Evolutionary conservation across 2,888 invertebrate species (phyloP).

Genomic region (Pollenia griseotomentosa): DNA sequence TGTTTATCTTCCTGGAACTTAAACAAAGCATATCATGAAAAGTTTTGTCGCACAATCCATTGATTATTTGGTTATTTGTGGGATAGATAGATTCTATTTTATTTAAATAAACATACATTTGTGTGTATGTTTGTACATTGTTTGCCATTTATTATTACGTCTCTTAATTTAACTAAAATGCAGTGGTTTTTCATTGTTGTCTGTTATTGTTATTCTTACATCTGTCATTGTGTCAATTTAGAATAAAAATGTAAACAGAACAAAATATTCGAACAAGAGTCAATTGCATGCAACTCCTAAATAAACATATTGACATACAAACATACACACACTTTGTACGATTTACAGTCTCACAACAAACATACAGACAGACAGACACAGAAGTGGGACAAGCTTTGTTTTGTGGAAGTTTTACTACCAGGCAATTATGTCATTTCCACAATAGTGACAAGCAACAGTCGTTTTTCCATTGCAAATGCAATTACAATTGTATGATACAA

Average conservation of each 20-base stretch:
- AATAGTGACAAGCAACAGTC: conserved; percentile 78
- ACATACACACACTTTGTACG: background rate
- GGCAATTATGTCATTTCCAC: conserved; percentile 79
- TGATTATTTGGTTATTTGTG: too few species aligned
- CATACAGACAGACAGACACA: conserved; percentile 38
- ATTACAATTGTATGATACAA: conserved; percentile 51
- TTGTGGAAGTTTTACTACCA: conserved; percentile 69
- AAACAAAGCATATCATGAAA: too few species aligned
- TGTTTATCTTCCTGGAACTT: too few species aligned
- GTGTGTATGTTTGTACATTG: too few species aligned
- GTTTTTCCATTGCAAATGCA: conserved; percentile 75
- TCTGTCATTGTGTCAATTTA: conserved; percentile 80
- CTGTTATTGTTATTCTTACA: conserved; percentile 72
- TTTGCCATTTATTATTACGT: conserved; percentile 23
- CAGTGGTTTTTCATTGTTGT: conserved; percentile 57
- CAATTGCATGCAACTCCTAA: conserved; percentile 30
- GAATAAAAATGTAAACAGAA: conserved; percentile 76
- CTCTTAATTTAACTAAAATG: conserved; percentile 67
- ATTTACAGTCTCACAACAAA: conserved; percentile 52
- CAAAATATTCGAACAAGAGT: conserved; percentile 62
- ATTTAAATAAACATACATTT: too few species aligned
- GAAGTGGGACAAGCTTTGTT: conserved; percentile 69
- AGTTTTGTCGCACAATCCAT: too few species aligned
- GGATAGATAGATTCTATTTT: too few species aligned
- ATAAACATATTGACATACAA: conserved; percentile 6